These are phyloP conservation scores for Cotesia chilonis DNA, from an alignment of 1,140 invertebrate species.

Conservation along the genomic window DNA sequence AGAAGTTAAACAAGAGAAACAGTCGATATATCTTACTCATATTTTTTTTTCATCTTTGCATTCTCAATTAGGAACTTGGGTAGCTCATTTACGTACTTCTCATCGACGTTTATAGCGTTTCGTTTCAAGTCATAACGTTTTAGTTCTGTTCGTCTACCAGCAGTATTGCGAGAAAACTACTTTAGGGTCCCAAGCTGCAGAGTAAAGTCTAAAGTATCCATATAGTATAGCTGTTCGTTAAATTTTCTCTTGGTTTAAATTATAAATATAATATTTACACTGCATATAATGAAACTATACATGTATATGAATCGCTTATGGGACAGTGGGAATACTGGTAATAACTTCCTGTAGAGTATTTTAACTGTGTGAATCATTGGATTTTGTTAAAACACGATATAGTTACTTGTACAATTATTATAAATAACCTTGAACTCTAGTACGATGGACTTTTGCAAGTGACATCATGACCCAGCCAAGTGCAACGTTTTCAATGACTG, in stretches of 20 bases:
- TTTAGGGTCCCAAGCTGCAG: no score
- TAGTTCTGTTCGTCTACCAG: background rate
- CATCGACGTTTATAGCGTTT: background rate
- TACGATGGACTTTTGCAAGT: background rate
- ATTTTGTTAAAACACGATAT: background rate
- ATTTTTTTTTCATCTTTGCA: background rate
- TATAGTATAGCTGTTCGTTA: no score
- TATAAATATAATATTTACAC: no score
- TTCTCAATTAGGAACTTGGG: conserved; percentile 15
- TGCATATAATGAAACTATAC: background rate
- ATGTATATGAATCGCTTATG: background rate
- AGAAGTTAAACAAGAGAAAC: conserved; percentile 2
- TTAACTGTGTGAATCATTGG: conserved; percentile 8
- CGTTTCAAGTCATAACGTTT: conserved; percentile 1
- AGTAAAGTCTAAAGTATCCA: no score
- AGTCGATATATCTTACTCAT: background rate
- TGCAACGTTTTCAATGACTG: conserved; percentile 16
- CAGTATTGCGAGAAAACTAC: no score
- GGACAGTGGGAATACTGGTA: conserved; percentile 48
- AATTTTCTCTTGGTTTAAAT: no score
- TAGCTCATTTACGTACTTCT: conserved; percentile 1
- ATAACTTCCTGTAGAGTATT: conserved; percentile 6
- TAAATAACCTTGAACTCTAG: conserved; percentile 19
- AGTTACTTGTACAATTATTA: no score
- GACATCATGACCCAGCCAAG: conserved; percentile 6